Evolutionary conservation across 2,888 invertebrate species (phyloP).

Genomic region (Drosophila niveifrons): DNA sequence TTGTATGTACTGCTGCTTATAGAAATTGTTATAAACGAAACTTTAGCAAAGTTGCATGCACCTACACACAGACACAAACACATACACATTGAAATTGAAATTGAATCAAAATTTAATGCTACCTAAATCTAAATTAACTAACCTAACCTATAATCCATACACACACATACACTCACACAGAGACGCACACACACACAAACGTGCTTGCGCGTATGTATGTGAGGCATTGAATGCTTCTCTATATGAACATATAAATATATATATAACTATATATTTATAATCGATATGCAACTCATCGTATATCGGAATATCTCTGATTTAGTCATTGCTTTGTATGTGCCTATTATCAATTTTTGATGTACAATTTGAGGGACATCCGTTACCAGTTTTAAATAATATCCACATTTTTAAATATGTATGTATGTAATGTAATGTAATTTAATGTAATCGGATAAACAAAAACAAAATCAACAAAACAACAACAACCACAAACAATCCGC

Average conservation of each 20-base stretch:
- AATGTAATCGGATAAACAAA: slow-evolving; percentile 34
- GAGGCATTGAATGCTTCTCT: slow-evolving; percentile 5
- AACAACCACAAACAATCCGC: slow-evolving; percentile 20
- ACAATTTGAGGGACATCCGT: slow-evolving; percentile 64
- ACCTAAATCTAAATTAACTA: slow-evolving; percentile 40
- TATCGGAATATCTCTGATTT: slow-evolving; percentile 68
- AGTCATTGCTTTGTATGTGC: slow-evolving; percentile 80
- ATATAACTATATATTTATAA: slow-evolving; percentile 29
- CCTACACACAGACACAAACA: slow-evolving; percentile 19
- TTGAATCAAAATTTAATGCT: slow-evolving; percentile 58
- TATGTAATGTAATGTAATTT: slow-evolving; percentile 54
- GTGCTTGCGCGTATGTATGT: slow-evolving; percentile 18
- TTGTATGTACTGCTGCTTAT: slow-evolving; percentile 70
- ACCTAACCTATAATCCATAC: slow-evolving; percentile 26
- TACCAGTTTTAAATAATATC: slow-evolving; percentile 61
- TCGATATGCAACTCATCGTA: slow-evolving; percentile 27
- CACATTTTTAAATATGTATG: slow-evolving; percentile 56
- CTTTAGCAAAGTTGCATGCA: slow-evolving; percentile 54
- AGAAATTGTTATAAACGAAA: slow-evolving; percentile 68
- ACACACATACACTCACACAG: slow-evolving; percentile 15
- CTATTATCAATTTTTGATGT: slow-evolving; percentile 78
- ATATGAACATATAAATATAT: slow-evolving; percentile 24
- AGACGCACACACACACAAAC: slow-evolving; percentile 13
- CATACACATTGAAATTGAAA: slow-evolving; percentile 46
- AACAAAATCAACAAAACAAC: slow-evolving; percentile 9